Percentiles rank a stretch among this genome's conserved stretches.
phyloP scores from a whole-genome alignment of 2,113 vertebrate genomes.

The Bubo blakistoni region DNA sequence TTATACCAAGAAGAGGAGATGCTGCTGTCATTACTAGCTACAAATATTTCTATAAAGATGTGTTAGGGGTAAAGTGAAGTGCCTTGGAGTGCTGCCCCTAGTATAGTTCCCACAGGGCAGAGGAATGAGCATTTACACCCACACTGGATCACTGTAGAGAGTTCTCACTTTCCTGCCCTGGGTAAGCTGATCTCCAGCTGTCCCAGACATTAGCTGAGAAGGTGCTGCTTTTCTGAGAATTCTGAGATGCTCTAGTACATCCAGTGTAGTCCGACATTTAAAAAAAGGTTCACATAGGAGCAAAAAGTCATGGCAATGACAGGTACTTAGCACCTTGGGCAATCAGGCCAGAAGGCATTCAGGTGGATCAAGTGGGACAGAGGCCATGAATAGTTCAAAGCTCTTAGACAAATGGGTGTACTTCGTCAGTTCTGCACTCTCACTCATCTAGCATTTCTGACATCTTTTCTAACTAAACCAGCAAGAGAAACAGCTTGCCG shows the following conservation, averaged over 20 bases:
- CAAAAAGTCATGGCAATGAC: not conserved
- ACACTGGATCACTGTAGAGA: accelerated
- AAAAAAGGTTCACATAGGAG: not conserved
- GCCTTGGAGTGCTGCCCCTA: not conserved
- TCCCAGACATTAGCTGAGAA: not conserved
- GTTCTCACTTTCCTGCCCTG: not conserved
- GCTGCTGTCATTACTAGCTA: not conserved
- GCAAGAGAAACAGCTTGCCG: not conserved
- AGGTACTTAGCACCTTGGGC: not conserved
- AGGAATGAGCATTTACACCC: not conserved
- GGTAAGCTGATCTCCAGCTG: not conserved
- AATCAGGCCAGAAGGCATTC: not conserved
- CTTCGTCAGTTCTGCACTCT: not conserved
- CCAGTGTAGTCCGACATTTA: no score
- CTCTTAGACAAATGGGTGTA: not conserved
- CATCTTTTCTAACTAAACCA: not conserved
- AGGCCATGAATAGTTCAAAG: not conserved
- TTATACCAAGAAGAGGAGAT: not conserved
- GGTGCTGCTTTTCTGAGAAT: not conserved
- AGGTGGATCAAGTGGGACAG: not conserved
- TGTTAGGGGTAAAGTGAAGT: not conserved
- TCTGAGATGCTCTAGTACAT: not conserved
- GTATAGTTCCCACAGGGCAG: not conserved
- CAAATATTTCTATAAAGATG: not conserved
- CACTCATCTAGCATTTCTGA: not conserved